Conservation (phyloP, 2,797 vertebrate genomes). For the Steatocranus sp. region DNA sequence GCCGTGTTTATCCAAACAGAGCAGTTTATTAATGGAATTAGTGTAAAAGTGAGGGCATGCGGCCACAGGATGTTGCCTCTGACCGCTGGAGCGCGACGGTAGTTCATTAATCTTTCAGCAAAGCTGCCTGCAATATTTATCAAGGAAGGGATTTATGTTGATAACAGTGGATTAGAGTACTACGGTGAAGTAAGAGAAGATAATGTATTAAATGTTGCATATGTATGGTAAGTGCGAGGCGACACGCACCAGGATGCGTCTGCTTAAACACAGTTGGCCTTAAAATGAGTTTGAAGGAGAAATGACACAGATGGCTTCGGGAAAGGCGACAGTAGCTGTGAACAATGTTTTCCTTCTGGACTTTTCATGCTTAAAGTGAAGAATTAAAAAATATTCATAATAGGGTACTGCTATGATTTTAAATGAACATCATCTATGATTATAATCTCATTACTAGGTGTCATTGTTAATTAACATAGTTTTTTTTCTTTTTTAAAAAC, state of each 20-base stretch:
- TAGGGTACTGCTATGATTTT: background rate
- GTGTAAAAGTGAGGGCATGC: background rate
- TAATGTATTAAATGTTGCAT: slow-evolving; percentile 27
- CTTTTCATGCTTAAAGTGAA: background rate
- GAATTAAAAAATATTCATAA: background rate
- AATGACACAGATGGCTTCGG: background rate
- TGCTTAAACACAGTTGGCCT: background rate
- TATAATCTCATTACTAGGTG: background rate
- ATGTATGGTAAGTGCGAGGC: background rate
- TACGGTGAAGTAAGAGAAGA: slow-evolving; percentile 12
- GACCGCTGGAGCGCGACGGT: slow-evolving; percentile 21
- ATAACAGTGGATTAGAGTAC: slow-evolving; percentile 39
- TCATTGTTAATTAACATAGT: background rate
- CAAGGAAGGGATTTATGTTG: slow-evolving; percentile 47
- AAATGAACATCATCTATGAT: background rate
- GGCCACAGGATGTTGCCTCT: slow-evolving; percentile 46
- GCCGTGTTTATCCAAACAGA: slow-evolving; percentile 49
- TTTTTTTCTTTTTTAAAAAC: background rate
- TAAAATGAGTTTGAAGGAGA: background rate
- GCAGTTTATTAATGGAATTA: slow-evolving; percentile 40
- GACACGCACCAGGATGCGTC: background rate
- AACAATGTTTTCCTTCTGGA: background rate
- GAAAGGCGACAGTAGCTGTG: background rate
- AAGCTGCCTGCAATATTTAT: slow-evolving; percentile 60
- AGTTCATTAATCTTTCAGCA: slow-evolving; percentile 59